A percentile compares a stretch with the other conserved stretches of the same genome.
Conservation (phyloP, 2,888 invertebrate species). For the Auanema freiburgensis region DNA sequence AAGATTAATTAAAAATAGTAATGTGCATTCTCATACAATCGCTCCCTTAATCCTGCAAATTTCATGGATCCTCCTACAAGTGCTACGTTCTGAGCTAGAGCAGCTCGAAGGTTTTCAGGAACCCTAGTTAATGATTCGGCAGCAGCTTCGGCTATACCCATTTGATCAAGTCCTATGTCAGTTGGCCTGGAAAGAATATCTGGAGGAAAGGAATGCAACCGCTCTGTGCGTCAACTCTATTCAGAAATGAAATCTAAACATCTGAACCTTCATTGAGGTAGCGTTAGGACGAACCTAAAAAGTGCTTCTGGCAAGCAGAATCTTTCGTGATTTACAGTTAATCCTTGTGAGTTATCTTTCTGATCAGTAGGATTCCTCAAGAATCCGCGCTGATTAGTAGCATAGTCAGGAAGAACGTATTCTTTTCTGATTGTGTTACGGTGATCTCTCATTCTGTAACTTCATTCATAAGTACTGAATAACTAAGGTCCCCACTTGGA, state of each 20-base stretch:
- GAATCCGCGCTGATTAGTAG: conserved; percentile 64
- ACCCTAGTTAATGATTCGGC: conserved; percentile 41
- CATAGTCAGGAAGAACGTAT: conserved; percentile 94
- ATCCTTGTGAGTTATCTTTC: conserved; percentile 64
- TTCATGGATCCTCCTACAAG: conserved; percentile 81
- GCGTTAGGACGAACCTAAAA: conserved; percentile 70
- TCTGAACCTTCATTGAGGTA: background rate
- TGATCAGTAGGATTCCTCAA: conserved; percentile 17
- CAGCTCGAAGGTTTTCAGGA: conserved; percentile 72
- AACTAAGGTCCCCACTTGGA: background rate
- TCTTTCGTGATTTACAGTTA: conserved; percentile 87
- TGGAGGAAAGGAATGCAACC: conserved; percentile 1
- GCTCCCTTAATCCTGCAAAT: conserved; percentile 82
- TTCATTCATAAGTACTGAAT: conserved; percentile 1
- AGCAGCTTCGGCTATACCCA: conserved; percentile 75
- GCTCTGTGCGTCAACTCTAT: background rate
- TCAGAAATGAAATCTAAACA: too few relatives aligned
- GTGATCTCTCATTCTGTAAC: conserved; percentile 59
- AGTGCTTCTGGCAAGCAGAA: conserved; percentile 90
- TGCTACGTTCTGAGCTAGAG: conserved; percentile 77
- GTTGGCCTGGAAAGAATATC: conserved; percentile 74
- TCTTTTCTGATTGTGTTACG: conserved; percentile 78
- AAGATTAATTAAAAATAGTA: background rate
- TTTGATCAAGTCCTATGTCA: conserved; percentile 85
- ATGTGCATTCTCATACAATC: conserved; percentile 67